Base-by-base conservation (phyloP, 2,797 vertebrate species). In the Artibeus lituratus region DNA sequence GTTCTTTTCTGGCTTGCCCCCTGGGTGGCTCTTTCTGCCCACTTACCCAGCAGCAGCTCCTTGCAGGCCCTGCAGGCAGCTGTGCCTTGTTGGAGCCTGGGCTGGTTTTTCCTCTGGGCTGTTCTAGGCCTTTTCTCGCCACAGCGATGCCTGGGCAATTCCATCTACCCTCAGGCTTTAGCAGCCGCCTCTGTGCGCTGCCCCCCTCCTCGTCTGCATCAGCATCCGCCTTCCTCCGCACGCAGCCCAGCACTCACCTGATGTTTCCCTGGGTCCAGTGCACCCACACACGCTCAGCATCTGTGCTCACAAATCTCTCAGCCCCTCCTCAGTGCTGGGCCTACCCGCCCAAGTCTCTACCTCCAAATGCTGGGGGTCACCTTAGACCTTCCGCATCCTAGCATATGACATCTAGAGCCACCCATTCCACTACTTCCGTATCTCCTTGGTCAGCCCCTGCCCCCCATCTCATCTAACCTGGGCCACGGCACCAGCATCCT, bases 181-280 rank as follows among this genome's bases (percentile, higher is more conserved):
- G 39, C 10, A 47, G 47, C 62, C 8, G 14, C 14, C 55, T 4
- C 35, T 49, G 44, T 0, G 6, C 0, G 14, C 73, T 1, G 3
- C 12, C 10, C 4, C n/a, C 35, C 44, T 10, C n/a, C 1, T 0
- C 5, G 32, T n/a, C n/a, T 12, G 12, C 39, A 70, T 37, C n/a
- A 69, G 24, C 53, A 59, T 24, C 12, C 7, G 19, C 26, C 47
- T 29, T n/a, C 67, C 19, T 57, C 47, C 26, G 22, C 29, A 26
- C 6, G 10, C 70, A 55, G 44, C 39, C 53, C 39, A 3, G 1
- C 9, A 67, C n/a, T 29, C 21, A 32, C 39, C 77, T 80, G 73
- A 42, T 44, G 0, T 37, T 51, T 81, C 16, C 44, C 77, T 37
- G 29, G 18, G 32, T 55, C 29, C 55, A 32, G 18, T 29, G 16